Conservation (phyloP, 2,888 invertebrate genomes). For the Drosophila infuscata region DNA sequence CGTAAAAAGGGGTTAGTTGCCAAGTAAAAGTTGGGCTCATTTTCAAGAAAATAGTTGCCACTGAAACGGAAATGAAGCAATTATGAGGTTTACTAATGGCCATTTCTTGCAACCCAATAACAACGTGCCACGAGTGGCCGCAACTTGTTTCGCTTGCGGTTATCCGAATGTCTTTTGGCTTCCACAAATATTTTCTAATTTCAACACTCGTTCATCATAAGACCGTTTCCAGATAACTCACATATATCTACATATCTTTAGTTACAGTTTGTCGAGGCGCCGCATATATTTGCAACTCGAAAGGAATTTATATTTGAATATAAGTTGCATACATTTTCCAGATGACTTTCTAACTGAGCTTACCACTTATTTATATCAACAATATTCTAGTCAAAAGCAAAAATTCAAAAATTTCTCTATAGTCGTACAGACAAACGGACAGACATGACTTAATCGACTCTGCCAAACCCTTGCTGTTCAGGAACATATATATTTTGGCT, state of each 20-base stretch:
- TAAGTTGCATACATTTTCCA: neutral
- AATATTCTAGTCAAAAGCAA: neutral
- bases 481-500: neutral
- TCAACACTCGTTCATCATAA: slow-evolving; percentile 70
- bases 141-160: slow-evolving; percentile 32
- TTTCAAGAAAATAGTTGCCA: slow-evolving; percentile 56
- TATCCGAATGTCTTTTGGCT: neutral
- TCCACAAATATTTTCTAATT: slow-evolving; percentile 70
- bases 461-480: neutral
- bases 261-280: no score
- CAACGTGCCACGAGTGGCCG: slow-evolving; percentile 38
- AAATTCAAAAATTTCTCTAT: no score
- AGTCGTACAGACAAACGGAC: no score
- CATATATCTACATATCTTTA: neutral
- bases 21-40: slow-evolving; percentile 40
- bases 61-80: slow-evolving; percentile 83
- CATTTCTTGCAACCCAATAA: slow-evolving; percentile 68
- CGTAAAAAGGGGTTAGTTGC: slow-evolving; percentile 44
- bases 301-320: neutral
- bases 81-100: slow-evolving; percentile 85
- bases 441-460: neutral
- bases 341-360: neutral
- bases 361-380: neutral
- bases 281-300: neutral
- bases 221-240: slow-evolving; percentile 13